Evolutionary conservation across 2,888 invertebrate genomes (phyloP).

Genomic region (Deilephila elpenor): DNA sequence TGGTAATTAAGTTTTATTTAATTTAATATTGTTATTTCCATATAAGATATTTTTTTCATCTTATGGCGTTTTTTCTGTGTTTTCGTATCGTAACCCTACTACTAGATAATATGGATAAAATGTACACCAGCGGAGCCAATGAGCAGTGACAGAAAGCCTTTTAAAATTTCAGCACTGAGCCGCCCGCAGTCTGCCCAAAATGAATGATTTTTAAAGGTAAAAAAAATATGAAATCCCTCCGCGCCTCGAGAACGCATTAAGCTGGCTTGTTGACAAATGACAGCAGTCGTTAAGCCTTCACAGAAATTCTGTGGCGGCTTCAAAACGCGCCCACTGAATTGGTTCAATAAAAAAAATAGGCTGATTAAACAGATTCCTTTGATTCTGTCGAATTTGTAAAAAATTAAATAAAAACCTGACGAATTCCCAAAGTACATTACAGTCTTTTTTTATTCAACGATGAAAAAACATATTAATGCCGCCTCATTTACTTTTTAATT

Average conservation of each 20-base stretch:
- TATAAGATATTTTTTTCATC: no score
- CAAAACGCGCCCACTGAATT: neutral
- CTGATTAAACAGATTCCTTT: neutral
- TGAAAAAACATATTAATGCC: neutral
- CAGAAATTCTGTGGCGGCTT: neutral
- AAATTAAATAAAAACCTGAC: neutral
- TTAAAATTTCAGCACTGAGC: neutral
- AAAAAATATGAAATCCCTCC: slow-evolving; percentile 9
- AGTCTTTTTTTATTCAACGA: neutral
- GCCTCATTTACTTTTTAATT: slow-evolving; percentile 2
- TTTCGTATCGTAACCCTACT: no score
- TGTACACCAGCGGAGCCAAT: no score
- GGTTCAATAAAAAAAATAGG: neutral
- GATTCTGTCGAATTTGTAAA: neutral
- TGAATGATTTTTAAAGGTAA: slow-evolving; percentile 6
- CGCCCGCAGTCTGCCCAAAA: neutral
- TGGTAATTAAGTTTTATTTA: no score
- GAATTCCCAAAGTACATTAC: neutral
- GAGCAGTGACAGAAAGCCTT: neutral
- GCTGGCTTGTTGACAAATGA: slow-evolving; percentile 23
- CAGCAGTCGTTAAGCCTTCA: slow-evolving; percentile 13
- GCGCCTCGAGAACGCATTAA: slow-evolving; percentile 19
- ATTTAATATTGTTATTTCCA: no score
- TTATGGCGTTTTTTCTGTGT: no score
- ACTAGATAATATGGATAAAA: no score